phyloP scores from a whole-genome alignment of 1,140 invertebrate species.

The Bombus pyrosoma region DNA sequence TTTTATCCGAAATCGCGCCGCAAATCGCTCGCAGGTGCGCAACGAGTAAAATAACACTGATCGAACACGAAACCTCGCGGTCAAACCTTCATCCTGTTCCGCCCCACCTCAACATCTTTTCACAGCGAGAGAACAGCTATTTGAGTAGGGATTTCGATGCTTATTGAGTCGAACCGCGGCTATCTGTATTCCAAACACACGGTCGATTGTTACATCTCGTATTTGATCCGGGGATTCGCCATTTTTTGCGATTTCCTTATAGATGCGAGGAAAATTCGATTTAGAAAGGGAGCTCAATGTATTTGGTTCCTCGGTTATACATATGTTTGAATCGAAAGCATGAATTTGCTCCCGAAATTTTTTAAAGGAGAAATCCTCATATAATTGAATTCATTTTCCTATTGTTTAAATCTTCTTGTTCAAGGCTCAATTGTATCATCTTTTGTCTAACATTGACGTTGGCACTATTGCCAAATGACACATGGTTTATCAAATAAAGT shows the following conservation, averaged over 20 bases:
- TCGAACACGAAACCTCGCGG: constrained; percentile 45
- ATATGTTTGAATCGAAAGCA: background rate
- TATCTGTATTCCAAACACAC: constrained; percentile 22
- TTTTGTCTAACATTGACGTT: background rate
- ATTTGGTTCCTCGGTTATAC: background rate
- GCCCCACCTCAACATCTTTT: constrained; percentile 52
- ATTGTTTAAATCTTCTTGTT: too few relatives aligned
- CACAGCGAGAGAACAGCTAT: background rate
- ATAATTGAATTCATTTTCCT: too few relatives aligned
- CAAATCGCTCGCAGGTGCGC: constrained; percentile 26
- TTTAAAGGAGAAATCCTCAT: background rate
- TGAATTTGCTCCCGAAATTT: background rate
- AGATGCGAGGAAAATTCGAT: background rate
- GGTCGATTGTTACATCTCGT: constrained; percentile 1
- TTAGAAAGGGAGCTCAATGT: background rate
- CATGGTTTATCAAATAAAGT: background rate
- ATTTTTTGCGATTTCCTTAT: background rate
- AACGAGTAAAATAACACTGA: constrained; percentile 60
- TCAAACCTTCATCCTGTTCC: constrained; percentile 34
- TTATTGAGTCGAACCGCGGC: constrained; percentile 46
- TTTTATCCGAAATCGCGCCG: background rate
- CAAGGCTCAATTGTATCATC: background rate
- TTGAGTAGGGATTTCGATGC: constrained; percentile 54
- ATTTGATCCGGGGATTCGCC: background rate
- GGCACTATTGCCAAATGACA: background rate